A percentile compares a stretch with the other conserved stretches of the same genome.
phyloP scores from a whole-genome alignment of 2,113 vertebrate genomes.

The Malurus elegans region DNA sequence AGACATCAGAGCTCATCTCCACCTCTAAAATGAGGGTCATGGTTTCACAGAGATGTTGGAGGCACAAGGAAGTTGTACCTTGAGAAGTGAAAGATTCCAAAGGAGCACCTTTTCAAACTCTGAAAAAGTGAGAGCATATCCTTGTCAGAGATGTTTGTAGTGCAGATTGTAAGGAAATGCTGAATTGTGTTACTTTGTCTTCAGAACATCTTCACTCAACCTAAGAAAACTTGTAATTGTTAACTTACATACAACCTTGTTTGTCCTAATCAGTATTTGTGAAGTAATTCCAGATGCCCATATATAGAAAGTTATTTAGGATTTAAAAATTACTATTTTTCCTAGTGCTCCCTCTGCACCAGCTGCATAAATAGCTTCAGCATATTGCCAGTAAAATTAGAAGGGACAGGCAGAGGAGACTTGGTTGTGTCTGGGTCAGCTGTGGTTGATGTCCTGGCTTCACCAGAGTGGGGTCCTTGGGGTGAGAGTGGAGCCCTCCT shows the following conservation, averaged over 20 bases:
- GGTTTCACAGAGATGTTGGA: neutral
- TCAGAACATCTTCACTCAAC: neutral
- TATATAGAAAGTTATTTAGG: neutral
- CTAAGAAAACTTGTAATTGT: neutral
- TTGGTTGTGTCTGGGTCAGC: neutral
- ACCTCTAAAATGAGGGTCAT: neutral
- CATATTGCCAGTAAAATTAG: neutral
- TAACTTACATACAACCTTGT: neutral
- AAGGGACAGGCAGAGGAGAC: neutral
- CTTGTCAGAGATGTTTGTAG: neutral
- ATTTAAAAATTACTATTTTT: neutral
- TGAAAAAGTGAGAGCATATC: neutral
- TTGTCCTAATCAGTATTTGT: neutral
- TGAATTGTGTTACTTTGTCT: neutral
- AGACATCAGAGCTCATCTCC: neutral
- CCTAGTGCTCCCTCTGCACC: neutral
- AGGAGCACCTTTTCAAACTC: neutral
- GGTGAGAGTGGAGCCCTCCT: rapidly evolving
- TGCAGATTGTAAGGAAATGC: neutral
- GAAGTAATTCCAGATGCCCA: neutral
- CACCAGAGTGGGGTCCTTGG: neutral
- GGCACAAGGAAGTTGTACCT: neutral
- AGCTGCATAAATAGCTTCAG: neutral
- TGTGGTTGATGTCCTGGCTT: neutral
- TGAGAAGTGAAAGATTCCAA: neutral